Evolutionary conservation across 2,888 invertebrate genomes (phyloP).

Genomic region (Toxonevra muliebris): DNA sequence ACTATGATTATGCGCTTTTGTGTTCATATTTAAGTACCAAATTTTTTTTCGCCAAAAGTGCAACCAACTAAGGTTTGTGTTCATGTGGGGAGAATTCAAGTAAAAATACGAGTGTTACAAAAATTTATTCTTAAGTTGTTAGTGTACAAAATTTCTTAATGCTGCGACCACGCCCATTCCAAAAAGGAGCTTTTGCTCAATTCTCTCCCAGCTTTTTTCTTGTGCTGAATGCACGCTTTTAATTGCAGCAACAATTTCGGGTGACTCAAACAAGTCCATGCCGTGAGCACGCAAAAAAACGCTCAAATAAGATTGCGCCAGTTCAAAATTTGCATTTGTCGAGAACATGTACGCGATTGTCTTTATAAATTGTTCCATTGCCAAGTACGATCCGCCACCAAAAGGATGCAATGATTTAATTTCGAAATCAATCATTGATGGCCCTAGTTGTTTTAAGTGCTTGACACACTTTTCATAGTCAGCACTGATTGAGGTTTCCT

Average conservation of each 20-base stretch:
- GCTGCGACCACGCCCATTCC: conserved; percentile 80
- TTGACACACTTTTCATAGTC: conserved; percentile 67
- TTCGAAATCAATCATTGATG: conserved; percentile 88
- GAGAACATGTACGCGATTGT: conserved; percentile 77
- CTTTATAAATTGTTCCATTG: conserved; percentile 82
- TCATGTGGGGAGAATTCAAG: too few species aligned
- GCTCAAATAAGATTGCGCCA: conserved; percentile 88
- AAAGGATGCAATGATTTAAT: conserved; percentile 81
- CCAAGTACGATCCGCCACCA: conserved; percentile 73
- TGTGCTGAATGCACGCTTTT: conserved; percentile 70
- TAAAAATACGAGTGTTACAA: too few species aligned
- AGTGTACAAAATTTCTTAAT: conserved; percentile 70
- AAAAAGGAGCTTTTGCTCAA: conserved; percentile 77
- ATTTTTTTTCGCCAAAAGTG: too few species aligned
- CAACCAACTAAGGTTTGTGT: too few species aligned
- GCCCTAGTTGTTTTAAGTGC: conserved; percentile 70
- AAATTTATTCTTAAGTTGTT: too few species aligned
- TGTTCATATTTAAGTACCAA: too few species aligned
- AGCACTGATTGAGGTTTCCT: conserved; percentile 62
- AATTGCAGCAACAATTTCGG: conserved; percentile 69
- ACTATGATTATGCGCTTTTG: too few species aligned
- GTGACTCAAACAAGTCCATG: conserved; percentile 68
- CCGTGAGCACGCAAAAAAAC: conserved; percentile 87
- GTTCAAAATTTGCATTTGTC: conserved; percentile 85
- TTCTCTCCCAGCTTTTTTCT: conserved; percentile 71